A percentile compares a stretch with the other conserved stretches of the same genome.
Evolutionary conservation across 2,797 vertebrate genomes (phyloP).

Genomic region (Malurus leucopterus): DNA sequence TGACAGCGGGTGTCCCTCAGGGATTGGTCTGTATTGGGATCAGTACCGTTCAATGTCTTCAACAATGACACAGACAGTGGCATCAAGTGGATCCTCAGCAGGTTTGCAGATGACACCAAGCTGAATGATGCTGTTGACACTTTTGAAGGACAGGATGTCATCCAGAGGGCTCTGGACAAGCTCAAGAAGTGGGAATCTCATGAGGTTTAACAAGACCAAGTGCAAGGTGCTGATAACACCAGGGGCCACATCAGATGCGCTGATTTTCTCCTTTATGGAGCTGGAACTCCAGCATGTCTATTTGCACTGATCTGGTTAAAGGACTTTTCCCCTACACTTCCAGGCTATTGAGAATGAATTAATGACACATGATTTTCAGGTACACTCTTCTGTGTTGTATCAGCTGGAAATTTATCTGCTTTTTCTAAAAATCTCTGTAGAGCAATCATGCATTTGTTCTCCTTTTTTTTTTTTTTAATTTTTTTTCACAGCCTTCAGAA

Average conservation of each 20-base stretch:
- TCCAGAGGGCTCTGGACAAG: neutral
- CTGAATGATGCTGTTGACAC: neutral
- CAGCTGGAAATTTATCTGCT: neutral
- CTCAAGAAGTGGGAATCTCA: accelerated
- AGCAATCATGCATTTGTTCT: neutral
- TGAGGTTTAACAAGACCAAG: neutral
- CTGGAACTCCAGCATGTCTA: neutral
- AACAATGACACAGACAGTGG: neutral
- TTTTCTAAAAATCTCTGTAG: neutral
- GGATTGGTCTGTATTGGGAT: neutral
- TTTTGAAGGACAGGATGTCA: neutral
- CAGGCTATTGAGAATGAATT: neutral
- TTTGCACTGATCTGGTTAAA: neutral
- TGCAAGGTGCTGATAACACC: neutral
- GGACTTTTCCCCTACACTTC: neutral
- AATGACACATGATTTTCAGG: neutral
- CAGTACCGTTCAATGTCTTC: neutral
- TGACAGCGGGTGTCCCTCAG: neutral
- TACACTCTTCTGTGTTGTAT: neutral
- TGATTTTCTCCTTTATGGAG: neutral
- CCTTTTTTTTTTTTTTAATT: too few relatives aligned
- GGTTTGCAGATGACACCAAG: neutral
- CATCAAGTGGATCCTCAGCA: neutral
- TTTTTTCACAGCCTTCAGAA: neutral
- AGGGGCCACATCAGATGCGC: neutral